Evolutionary conservation across 2,888 invertebrate genomes (phyloP).

Genomic region (Metellina segmentata): DNA sequence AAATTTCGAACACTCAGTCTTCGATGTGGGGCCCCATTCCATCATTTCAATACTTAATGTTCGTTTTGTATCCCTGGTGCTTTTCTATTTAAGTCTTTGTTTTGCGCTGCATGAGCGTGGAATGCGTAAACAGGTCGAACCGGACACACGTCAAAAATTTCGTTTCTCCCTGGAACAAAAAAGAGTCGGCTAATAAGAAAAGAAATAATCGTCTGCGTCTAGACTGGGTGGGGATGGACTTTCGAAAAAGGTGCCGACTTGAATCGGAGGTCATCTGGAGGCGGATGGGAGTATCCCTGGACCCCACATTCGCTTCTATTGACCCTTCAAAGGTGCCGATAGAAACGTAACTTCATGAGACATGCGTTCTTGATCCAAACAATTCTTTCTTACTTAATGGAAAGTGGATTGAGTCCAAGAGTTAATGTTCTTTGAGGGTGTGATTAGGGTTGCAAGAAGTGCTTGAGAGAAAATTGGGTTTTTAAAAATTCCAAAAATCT

Average conservation of each 20-base stretch:
- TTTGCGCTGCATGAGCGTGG: slow-evolving; percentile 7
- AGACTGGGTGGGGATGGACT: slow-evolving; percentile 73
- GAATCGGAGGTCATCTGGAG: slow-evolving; percentile 60
- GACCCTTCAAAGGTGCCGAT: slow-evolving; percentile 56
- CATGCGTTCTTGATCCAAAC: background rate
- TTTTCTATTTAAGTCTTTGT: background rate
- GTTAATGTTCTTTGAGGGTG: background rate
- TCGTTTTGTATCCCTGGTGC: too few relatives aligned
- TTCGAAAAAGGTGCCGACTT: slow-evolving; percentile 48
- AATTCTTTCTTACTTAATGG: background rate
- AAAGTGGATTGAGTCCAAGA: background rate
- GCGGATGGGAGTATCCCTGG: slow-evolving; percentile 32
- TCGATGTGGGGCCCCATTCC: too few relatives aligned
- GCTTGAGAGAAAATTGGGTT: background rate
- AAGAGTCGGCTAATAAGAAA: slow-evolving; percentile 48
- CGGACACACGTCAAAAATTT: slow-evolving; percentile 37
- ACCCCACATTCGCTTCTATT: slow-evolving; percentile 32
- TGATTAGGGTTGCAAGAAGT: background rate
- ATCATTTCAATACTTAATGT: too few relatives aligned
- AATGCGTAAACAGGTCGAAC: slow-evolving; percentile 58
- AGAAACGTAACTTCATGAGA: slow-evolving; percentile 10
- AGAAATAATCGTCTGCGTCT: slow-evolving; percentile 66
- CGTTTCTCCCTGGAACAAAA: slow-evolving; percentile 29
- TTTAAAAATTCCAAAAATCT: too few relatives aligned
- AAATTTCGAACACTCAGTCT: too few relatives aligned